phyloP scores from a whole-genome alignment of 2,113 vertebrate species.

The Madoqua kirkii region DNA sequence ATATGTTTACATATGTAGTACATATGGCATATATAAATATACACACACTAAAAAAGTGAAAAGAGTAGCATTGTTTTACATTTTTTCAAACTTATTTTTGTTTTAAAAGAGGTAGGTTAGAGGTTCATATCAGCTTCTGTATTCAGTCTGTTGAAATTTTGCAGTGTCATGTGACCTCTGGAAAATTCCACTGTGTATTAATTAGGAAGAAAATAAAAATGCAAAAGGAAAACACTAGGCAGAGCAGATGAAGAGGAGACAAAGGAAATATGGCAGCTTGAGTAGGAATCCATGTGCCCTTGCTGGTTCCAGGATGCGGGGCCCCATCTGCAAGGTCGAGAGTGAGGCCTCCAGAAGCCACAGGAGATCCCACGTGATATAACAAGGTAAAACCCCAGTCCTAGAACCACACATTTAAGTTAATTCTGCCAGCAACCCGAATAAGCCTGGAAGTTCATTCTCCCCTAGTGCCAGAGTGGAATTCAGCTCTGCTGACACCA shows the following conservation, averaged over 20 bases:
- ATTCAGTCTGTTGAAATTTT: neutral
- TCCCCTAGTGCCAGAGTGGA: neutral
- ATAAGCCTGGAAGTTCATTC: neutral
- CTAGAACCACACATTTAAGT: accelerated
- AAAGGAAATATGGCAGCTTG: neutral
- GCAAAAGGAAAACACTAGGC: neutral
- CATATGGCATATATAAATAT: too few relatives aligned
- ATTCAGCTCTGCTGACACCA: neutral
- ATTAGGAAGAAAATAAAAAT: neutral
- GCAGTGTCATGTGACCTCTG: neutral
- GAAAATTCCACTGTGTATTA: neutral
- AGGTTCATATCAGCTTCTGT: neutral
- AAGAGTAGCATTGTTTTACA: neutral
- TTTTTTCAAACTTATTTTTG: neutral
- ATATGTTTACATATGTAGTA: neutral
- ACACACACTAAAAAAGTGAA: neutral
- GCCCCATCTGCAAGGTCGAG: too few relatives aligned
- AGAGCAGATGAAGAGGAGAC: neutral
- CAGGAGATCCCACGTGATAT: too few relatives aligned
- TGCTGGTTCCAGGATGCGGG: neutral
- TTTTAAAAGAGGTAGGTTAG: neutral
- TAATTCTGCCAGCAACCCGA: neutral
- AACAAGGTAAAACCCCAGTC: neutral
- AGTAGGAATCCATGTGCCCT: neutral
- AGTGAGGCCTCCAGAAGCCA: neutral